These are phyloP conservation scores for Acrobasis repandana DNA, from an alignment of 2,888 invertebrate genomes.

Conservation along the genomic window DNA sequence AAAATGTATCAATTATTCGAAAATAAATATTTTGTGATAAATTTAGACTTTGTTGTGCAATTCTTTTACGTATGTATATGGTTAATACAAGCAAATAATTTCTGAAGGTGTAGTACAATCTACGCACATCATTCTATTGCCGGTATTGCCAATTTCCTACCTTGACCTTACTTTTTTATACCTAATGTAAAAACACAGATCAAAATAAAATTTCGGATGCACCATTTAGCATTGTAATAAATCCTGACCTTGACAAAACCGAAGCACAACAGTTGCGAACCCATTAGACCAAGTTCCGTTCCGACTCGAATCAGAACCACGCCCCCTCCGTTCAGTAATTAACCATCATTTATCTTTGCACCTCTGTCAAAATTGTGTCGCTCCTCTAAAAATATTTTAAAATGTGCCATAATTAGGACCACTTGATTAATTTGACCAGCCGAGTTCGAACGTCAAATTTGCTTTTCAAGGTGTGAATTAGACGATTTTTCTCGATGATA, in stretches of 20 bases:
- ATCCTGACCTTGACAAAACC: slow-evolving; percentile 23
- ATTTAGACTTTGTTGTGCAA: too few relatives aligned
- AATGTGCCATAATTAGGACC: slow-evolving; percentile 68
- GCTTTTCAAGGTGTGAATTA: slow-evolving; percentile 74
- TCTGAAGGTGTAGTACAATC: too few relatives aligned
- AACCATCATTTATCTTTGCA: slow-evolving; percentile 74
- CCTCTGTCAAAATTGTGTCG: slow-evolving; percentile 80
- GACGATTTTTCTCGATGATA: slow-evolving; percentile 78
- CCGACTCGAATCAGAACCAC: slow-evolving; percentile 26
- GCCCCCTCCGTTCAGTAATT: slow-evolving; percentile 60
- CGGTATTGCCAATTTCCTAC: too few relatives aligned
- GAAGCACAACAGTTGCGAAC: slow-evolving; percentile 47
- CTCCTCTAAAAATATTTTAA: slow-evolving; percentile 69
- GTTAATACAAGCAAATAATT: too few relatives aligned
- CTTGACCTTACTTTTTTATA: too few relatives aligned
- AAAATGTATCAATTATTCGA: too few relatives aligned
- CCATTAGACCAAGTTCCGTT: slow-evolving; percentile 38
- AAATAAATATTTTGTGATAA: too few relatives aligned
- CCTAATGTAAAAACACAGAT: not conserved
- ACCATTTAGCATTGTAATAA: not conserved
- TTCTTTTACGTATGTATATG: too few relatives aligned
- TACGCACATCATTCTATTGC: too few relatives aligned
- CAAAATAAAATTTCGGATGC: not conserved
- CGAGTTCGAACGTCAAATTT: slow-evolving; percentile 54
- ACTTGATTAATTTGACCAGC: slow-evolving; percentile 66